phyloP scores from a whole-genome alignment of 1,140 invertebrate genomes.

The Drosophila obscura region DNA sequence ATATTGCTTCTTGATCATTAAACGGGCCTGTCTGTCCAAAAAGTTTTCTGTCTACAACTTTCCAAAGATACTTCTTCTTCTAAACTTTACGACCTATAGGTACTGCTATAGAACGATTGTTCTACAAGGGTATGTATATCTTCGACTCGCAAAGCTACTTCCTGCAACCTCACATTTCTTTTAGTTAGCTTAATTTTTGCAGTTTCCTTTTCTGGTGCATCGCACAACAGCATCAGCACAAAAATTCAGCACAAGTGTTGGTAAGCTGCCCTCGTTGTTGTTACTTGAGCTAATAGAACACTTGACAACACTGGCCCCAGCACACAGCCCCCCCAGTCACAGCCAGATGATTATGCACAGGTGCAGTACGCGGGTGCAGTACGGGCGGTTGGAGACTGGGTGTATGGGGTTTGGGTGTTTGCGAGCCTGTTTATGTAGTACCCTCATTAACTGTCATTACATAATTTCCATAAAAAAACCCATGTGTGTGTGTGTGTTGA shows the following conservation, averaged over 20 bases:
- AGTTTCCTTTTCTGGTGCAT: slow-evolving; percentile 7
- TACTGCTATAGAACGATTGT: too few species aligned
- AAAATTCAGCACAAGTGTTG: slow-evolving; percentile 64
- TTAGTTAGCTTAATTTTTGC: slow-evolving; percentile 1
- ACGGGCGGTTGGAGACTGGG: not conserved
- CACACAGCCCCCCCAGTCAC: slow-evolving; percentile 17
- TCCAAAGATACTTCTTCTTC: too few species aligned
- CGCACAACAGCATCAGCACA: slow-evolving; percentile 4
- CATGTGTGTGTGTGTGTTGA: slow-evolving; percentile 22
- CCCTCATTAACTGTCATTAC: slow-evolving; percentile 80
- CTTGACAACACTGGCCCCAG: slow-evolving; percentile 68
- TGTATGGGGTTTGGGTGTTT: not conserved
- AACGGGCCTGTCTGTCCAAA: too few species aligned
- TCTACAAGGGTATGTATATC: too few species aligned
- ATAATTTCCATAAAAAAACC: slow-evolving; percentile 78
- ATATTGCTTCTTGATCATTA: too few species aligned
- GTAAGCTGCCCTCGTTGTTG: slow-evolving; percentile 58
- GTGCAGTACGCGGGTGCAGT: not conserved
- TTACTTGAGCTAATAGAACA: slow-evolving; percentile 63
- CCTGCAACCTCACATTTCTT: too few species aligned
- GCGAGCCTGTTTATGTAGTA: slow-evolving; percentile 61
- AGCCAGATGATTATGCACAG: slow-evolving; percentile 55
- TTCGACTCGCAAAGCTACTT: too few species aligned
- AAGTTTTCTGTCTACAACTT: too few species aligned
- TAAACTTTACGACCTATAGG: too few species aligned